These are phyloP conservation scores for Drosophila punjabiensis DNA, from an alignment of 1,140 invertebrate genomes.

Conservation along the genomic window DNA sequence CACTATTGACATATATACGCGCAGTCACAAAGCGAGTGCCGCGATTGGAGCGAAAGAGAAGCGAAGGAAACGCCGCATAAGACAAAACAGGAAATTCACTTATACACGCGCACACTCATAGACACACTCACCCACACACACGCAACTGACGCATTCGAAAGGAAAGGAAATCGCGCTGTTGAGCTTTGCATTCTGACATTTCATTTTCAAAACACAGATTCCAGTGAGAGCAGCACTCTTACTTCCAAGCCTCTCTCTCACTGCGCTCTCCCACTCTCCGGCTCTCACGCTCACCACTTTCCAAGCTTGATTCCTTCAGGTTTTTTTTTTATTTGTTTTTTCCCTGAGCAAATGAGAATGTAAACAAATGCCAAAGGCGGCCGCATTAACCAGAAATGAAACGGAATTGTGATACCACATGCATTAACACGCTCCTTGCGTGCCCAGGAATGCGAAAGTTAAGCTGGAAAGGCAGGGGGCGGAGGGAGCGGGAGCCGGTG, in stretches of 20 bases:
- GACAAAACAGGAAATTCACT: constrained; percentile 81
- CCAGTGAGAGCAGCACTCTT: constrained; percentile 54
- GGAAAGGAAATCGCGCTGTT: constrained; percentile 72
- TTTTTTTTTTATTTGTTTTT: constrained; percentile 28
- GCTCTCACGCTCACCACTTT: constrained; percentile 25
- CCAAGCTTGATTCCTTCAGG: constrained; percentile 30
- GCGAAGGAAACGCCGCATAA: constrained; percentile 75
- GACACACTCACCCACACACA: constrained; percentile 2
- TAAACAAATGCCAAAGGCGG: constrained; percentile 69
- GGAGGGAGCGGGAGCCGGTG: not conserved
- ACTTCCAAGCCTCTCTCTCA: constrained; percentile 30
- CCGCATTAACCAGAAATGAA: constrained; percentile 44
- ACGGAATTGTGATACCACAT: constrained; percentile 43
- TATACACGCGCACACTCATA: constrained; percentile 44
- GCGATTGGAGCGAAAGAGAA: constrained; percentile 29
- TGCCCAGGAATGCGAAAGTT: constrained; percentile 10
- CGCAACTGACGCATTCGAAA: constrained; percentile 20
- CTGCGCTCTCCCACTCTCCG: constrained; percentile 29
- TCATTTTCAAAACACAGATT: constrained; percentile 80
- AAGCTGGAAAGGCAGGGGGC: too few relatives aligned
- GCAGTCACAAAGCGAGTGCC: constrained; percentile 63
- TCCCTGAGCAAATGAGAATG: constrained; percentile 58
- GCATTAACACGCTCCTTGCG: constrained; percentile 36
- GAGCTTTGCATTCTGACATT: constrained; percentile 81
- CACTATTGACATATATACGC: constrained; percentile 85